Base-by-base conservation (phyloP, 2,797 vertebrate genomes). In the Telmatherina bonti region DNA sequence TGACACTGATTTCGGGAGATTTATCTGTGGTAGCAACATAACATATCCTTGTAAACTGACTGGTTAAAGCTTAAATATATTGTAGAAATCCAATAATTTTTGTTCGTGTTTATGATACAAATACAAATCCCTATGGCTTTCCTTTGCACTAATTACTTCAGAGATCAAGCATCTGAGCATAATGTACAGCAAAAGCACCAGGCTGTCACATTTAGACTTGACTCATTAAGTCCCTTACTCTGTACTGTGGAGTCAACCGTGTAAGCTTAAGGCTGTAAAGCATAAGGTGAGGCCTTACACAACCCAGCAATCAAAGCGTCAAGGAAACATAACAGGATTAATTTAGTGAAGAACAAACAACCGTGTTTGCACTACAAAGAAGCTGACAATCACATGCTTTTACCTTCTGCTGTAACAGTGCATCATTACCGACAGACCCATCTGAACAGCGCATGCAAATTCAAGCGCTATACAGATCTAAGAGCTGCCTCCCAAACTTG, bases 401-500 rank as follows among this genome's bases (percentile, higher is more conserved):
- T 11, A 7, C 16, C 51, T 11, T 59, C 52, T 36, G 26, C 36
- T 27, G 18, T 49, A 55, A 56, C 20, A 2, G 22, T 10, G 38
- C 66, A 47, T 62, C 36, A 26, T 73, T 71, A 8, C 5, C 10
- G 0, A 26, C 29, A n/a, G 33, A 38, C 29, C 47, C 35, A 49
- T 81, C 22, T 7, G 61, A 85, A 58, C 47, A 10, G 0, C 10
- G 8, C 60, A 41, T 66, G 76, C 58, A 63, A 24, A 67, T 74
- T 63, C 71, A 72, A 82, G 60, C 66, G 61, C 62, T n/a, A 67
- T 68, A 51, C 72, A 41, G 65, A 64, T 38, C 55, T 62, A 49
- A 78, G 76, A 38, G 55, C 54, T 53, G 3, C 49, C 61, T 67
- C 45, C 10, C 74, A 63, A 62, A 78, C 89, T 85, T 68, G 84